Base-by-base conservation (phyloP, 2,888 invertebrate genomes). In the Epinotia nisella region DNA sequence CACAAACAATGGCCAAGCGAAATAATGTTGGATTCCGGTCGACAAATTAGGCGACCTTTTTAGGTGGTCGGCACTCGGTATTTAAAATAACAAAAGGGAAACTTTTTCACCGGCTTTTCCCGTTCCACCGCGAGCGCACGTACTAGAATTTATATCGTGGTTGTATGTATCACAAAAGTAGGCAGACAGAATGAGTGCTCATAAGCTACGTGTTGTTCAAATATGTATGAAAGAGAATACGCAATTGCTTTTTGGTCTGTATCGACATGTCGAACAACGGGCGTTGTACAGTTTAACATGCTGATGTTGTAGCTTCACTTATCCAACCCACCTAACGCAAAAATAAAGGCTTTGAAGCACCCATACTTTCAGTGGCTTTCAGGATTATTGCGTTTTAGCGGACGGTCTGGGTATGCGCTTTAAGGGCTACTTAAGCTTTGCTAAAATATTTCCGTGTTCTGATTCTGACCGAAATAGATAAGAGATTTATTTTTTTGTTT, bases 41-140 rank as follows among this genome's bases (percentile, higher is more conserved):
- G 90, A 92, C 90, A 92, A 92, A 92, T 92, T 92, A 92, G 90
- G 84, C 86, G 89, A 87, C 91, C 90, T 91, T 92, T 91, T 91
- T 87, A 85, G 85, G 83, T 80, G 82, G 80, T 76, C 82, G 83
- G 83, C 81, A 82, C 84, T 73, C 68, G 68, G 73, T 69, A 73
- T 90, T 89, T 84, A 87, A 81, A 89, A 90, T 87, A 88, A 87
- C 88, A 86, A 88, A 88, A 89, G 87, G 82, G 83, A 84, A 81
- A 82, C 84, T 83, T 83, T 82, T 82, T 68, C 64, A 69, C 73
- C 68, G 69, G 73, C 73, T 73, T 73, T 73, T 73, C 68, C 62
- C 69, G 58, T 69, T 69, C 53, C 41, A 62, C 58, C 55, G 49
- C 45, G 24, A 24, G 49, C 17, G 53, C 60, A 29, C 58, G 49